Conservation (phyloP, 2,797 vertebrate species). For the Ptychadena robeensis region DNA sequence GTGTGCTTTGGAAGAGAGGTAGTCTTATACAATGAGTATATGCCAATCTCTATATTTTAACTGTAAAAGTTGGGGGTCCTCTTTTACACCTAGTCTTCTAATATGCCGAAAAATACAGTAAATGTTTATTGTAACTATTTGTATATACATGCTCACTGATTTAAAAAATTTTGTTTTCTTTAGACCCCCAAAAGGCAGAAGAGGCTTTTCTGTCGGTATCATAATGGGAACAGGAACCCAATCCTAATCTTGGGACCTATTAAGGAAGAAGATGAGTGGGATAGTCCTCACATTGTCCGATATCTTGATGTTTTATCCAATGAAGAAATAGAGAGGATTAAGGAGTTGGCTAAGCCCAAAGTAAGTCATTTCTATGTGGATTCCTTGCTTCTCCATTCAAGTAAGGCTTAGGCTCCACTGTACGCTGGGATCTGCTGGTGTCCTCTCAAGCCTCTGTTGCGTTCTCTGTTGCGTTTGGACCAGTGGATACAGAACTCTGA, state of each 20-base stretch:
- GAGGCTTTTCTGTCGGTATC: slow-evolving; percentile 90
- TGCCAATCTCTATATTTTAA: too few relatives aligned
- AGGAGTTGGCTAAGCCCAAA: slow-evolving; percentile 90
- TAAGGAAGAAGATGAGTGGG: slow-evolving; percentile 96
- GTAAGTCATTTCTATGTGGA: slow-evolving; percentile 72
- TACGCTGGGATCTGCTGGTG: too few relatives aligned
- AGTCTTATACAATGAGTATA: too few relatives aligned
- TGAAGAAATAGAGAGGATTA: slow-evolving; percentile 89
- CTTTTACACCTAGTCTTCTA: too few relatives aligned
- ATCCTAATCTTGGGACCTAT: slow-evolving; percentile 88
- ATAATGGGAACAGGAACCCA: slow-evolving; percentile 82
- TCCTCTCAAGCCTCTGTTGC: too few relatives aligned
- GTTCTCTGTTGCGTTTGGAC: too few relatives aligned
- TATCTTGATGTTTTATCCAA: slow-evolving; percentile 86
- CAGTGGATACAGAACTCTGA: too few relatives aligned
- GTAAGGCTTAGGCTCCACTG: too few relatives aligned
- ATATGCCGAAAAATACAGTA: too few relatives aligned
- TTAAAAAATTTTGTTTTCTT: slow-evolving; percentile 17
- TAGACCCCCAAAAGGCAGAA: slow-evolving; percentile 85
- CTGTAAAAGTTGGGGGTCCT: too few relatives aligned
- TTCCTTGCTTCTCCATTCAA: background rate
- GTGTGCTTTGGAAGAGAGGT: too few relatives aligned
- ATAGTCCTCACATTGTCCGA: slow-evolving; percentile 93
- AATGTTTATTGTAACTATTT: too few relatives aligned
- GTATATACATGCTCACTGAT: background rate